These are phyloP conservation scores for Tolypeutes matacus DNA, from an alignment of 2,797 vertebrate species.

Conservation along the genomic window DNA sequence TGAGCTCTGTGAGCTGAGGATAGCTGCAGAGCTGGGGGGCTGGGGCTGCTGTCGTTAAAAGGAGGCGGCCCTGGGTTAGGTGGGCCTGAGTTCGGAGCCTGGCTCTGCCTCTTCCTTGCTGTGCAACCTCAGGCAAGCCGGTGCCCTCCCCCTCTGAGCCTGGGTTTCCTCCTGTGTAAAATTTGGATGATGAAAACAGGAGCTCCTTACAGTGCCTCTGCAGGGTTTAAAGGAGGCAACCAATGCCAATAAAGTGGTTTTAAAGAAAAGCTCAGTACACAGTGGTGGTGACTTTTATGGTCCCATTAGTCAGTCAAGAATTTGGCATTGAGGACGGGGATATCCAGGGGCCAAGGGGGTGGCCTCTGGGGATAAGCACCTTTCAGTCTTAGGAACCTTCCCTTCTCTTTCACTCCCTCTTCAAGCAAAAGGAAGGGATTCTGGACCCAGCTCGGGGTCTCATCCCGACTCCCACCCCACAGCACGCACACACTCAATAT, in stretches of 20 bases:
- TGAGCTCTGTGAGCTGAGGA: neutral
- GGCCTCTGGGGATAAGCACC: neutral
- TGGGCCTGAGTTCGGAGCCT: neutral
- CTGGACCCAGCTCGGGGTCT: neutral
- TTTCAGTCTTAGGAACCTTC: neutral
- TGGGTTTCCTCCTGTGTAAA: neutral
- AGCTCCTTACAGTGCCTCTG: neutral
- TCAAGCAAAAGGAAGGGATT: neutral
- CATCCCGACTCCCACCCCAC: neutral
- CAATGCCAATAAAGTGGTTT: too few species aligned
- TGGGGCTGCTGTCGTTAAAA: rapidly evolving
- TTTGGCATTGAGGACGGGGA: neutral
- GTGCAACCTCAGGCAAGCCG: neutral
- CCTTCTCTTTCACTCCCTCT: neutral
- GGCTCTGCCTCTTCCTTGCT: neutral
- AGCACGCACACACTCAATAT: neutral
- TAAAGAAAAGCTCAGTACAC: neutral
- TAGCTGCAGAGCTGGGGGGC: neutral
- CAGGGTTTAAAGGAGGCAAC: neutral
- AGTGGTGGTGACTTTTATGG: neutral
- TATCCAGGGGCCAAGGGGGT: neutral
- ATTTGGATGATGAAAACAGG: neutral
- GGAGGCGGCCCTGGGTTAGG: neutral
- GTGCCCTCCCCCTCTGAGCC: neutral
- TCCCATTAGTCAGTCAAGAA: neutral